Base-by-base conservation (phyloP, 2,797 vertebrate species). In the Mastacembelus armatus region DNA sequence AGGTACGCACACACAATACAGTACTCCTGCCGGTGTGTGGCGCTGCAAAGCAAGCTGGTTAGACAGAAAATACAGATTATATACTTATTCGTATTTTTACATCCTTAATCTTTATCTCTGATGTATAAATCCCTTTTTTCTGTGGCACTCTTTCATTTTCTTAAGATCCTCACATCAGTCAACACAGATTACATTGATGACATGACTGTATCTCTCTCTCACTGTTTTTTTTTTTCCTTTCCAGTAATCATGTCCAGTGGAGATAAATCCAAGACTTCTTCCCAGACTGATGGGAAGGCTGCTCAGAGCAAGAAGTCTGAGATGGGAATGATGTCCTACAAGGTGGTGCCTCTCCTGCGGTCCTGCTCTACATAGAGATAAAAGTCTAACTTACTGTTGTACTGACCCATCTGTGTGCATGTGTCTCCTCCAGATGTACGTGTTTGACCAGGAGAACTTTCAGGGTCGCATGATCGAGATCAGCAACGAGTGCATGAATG, bases 371-470 rank as follows among this genome's bases (percentile, higher is more conserved):
- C 18, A 19, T 11, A 16, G 26, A 48, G 15, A 45, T 14, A 30
- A 30, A 5, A 10, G 5, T 7, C 10, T 0, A 4, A 33, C 18
- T 22, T 7, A 2, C 19, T 49, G 12, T 38, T 56, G 0, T 10
- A n/a, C 55, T 58, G 38, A 64, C 50, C 45, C 19, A 12, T 30
- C 22, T 19, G 10, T 66, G 35, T 49, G 16, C 39, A 2, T 66
- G 16, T 55, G 21, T 55, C 24, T 38, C 44, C 64, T 6, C 61
- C 76, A 93, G 93, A 92, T 94, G 93, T 89, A 82, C 47, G 92
- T 93, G 81, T 95, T 91, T 21, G 91, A 93, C 86, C 93, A 94
- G 90, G 94, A 95, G 91, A 95, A 95, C 91, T 95, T 95, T 92
- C 94, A 95, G 90, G 94, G 94, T 62, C 92, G 93, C 79, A 93